A percentile compares a stretch with the other conserved stretches of the same genome.
Conservation (phyloP, 2,888 invertebrate species). For the Harpalus rubripes region DNA sequence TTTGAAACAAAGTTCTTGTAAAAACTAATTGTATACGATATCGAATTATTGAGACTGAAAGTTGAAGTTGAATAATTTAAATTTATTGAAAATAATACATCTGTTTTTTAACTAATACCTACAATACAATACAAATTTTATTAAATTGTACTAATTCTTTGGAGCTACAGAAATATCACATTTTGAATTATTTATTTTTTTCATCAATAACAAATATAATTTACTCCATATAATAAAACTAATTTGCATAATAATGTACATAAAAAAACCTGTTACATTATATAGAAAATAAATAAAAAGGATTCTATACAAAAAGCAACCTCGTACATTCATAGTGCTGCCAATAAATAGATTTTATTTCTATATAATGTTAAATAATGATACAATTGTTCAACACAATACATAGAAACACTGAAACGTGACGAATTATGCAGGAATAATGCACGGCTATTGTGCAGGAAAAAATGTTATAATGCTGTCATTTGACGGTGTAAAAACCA, state of each 20-base stretch:
- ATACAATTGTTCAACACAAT: conserved; percentile 30
- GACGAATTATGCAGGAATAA: conserved; percentile 61
- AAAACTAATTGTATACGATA: too few species aligned
- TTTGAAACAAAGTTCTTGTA: too few species aligned
- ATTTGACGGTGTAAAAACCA: conserved; percentile 54
- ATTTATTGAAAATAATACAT: too few species aligned
- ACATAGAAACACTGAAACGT: conserved; percentile 53
- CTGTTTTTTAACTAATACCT: too few species aligned
- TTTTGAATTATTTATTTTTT: conserved; percentile 18
- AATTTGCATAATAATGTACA: conserved; percentile 23
- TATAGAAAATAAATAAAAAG: conserved; percentile 24
- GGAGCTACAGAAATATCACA: neutral
- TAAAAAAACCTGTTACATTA: conserved; percentile 37
- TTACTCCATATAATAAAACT: conserved; percentile 26
- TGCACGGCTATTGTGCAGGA: conserved; percentile 36
- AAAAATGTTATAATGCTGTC: conserved; percentile 51
- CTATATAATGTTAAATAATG: conserved; percentile 56
- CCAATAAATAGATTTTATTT: conserved; percentile 61
- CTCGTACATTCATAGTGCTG: conserved; percentile 37
- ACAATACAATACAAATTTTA: too few species aligned
- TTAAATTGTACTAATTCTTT: too few species aligned
- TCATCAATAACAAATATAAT: conserved; percentile 42
- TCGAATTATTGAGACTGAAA: too few species aligned
- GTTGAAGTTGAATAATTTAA: too few species aligned
- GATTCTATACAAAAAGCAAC: conserved; percentile 45